Conservation (phyloP, 2,113 vertebrate species). For the Anarhynchus alexandrinus region DNA sequence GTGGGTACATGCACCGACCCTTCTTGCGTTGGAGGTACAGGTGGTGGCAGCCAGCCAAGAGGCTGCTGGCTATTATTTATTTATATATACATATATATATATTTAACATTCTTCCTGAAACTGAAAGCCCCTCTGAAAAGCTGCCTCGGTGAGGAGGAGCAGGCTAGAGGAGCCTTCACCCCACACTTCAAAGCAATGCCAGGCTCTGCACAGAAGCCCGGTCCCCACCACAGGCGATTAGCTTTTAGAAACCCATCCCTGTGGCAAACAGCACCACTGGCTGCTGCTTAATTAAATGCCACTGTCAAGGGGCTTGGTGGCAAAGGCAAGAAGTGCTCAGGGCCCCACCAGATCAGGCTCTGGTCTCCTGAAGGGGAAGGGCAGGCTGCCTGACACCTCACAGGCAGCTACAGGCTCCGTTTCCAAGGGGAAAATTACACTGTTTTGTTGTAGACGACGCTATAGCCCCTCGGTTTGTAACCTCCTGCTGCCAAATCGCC, state of each 20-base stretch:
- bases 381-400: neutral
- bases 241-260: neutral
- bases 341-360: neutral
- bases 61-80: neutral
- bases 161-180: neutral
- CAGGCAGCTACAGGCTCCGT: neutral
- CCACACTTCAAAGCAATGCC: accelerated
- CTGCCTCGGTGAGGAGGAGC: neutral
- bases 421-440: neutral
- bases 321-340: neutral
- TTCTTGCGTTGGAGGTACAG: neutral
- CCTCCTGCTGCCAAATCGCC: neutral
- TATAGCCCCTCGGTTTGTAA: neutral
- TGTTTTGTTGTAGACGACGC: neutral
- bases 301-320: neutral
- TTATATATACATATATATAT: neutral
- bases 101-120: neutral
- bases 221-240: accelerated
- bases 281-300: neutral
- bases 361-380: neutral
- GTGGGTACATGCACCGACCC: neutral
- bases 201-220: accelerated
- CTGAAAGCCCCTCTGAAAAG: neutral
- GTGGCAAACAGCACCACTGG: neutral
- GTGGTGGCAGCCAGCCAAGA: too few species aligned